phyloP scores from a whole-genome alignment of 2,888 invertebrate genomes.

The Lasioglossum zephyrum region DNA sequence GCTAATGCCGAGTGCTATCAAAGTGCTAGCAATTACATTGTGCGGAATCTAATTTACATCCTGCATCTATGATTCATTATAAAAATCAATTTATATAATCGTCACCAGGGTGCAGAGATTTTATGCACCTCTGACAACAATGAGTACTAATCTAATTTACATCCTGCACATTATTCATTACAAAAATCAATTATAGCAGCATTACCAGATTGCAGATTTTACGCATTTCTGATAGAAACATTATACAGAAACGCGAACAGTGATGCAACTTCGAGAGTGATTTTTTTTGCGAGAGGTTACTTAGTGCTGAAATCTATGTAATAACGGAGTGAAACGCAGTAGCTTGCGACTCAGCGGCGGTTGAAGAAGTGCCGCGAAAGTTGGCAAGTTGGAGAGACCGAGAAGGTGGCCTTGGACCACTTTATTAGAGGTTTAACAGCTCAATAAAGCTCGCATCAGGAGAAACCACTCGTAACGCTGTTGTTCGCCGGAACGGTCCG shows the following conservation, averaged over 20 bases:
- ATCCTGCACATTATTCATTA: too few relatives aligned
- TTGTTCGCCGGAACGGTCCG: background rate
- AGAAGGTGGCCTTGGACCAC: background rate
- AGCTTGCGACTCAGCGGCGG: background rate
- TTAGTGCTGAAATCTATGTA: background rate
- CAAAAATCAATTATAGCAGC: too few relatives aligned
- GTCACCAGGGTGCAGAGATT: too few relatives aligned
- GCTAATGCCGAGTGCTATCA: background rate
- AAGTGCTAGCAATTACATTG: background rate
- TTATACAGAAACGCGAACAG: background rate
- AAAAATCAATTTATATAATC: background rate
- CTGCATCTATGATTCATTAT: background rate
- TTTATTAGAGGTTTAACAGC: background rate
- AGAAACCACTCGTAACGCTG: background rate
- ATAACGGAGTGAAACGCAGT: background rate
- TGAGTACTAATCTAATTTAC: too few relatives aligned
- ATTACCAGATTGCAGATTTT: too few relatives aligned
- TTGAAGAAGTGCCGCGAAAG: background rate
- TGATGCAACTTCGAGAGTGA: background rate
- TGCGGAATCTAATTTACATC: background rate
- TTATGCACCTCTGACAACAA: too few relatives aligned
- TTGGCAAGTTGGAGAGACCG: background rate
- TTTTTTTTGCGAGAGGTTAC: background rate
- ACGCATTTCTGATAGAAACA: too few relatives aligned
- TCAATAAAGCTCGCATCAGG: background rate